These are phyloP conservation scores for Allophyes oxyacanthae DNA, from an alignment of 2,888 invertebrate species.

Conservation along the genomic window DNA sequence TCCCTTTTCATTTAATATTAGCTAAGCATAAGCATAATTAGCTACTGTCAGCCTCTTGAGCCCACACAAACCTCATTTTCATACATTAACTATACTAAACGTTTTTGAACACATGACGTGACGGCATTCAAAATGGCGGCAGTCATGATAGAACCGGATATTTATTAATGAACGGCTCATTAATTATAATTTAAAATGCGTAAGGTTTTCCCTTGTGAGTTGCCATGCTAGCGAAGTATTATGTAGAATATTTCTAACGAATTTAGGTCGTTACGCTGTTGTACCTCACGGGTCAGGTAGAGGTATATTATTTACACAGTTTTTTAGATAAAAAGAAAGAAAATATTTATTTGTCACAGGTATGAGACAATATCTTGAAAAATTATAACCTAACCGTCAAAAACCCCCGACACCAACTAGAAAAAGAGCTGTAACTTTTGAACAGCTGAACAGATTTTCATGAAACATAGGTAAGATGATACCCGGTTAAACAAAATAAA, in stretches of 20 bases:
- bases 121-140: constrained; percentile 25
- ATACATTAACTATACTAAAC: constrained; percentile 8
- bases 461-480: too few relatives aligned
- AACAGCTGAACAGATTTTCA: too few relatives aligned
- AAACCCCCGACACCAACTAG: too few relatives aligned
- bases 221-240: constrained; percentile 1
- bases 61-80: constrained; percentile 4
- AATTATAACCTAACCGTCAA: too few relatives aligned
- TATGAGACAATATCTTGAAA: too few relatives aligned
- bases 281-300: neutral
- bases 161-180: constrained; percentile 39
- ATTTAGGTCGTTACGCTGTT: neutral
- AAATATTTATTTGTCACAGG: too few relatives aligned
- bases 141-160: constrained; percentile 26
- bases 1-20: too few relatives aligned
- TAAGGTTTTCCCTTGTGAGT: constrained; percentile 8
- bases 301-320: neutral
- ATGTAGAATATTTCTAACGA: constrained; percentile 4
- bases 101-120: constrained; percentile 25
- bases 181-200: constrained; percentile 46
- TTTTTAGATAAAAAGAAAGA: too few relatives aligned
- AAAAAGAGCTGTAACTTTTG: too few relatives aligned
- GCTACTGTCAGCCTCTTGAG: too few relatives aligned
- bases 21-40: too few relatives aligned
- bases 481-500: too few relatives aligned